Percentiles rank a stretch among this genome's conserved stretches.
Conservation (phyloP, 2,888 invertebrate species). For the Chironomus tentans region DNA sequence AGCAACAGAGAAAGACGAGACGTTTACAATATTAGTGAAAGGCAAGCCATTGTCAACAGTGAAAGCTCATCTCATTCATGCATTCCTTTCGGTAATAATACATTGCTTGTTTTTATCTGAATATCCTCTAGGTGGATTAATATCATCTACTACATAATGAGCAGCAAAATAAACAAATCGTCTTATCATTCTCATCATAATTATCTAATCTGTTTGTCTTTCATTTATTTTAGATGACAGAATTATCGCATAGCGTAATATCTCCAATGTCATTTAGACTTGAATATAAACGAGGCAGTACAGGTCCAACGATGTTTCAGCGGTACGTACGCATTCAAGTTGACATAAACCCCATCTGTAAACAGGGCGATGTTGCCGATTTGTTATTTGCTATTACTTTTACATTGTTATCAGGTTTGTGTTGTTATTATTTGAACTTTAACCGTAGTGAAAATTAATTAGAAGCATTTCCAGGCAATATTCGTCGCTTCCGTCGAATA, state of each 20-base stretch:
- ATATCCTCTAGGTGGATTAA: too few species aligned
- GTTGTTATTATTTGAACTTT: not conserved
- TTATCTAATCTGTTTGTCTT: not conserved
- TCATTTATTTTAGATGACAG: constrained; percentile 66
- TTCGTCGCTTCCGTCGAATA: constrained; percentile 86
- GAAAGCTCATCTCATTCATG: constrained; percentile 96
- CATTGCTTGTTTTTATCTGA: constrained; percentile 2
- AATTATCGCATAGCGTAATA: constrained; percentile 93
- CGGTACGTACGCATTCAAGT: constrained; percentile 93
- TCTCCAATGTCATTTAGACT: constrained; percentile 97
- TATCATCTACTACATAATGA: too few species aligned
- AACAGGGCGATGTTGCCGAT: constrained; percentile 55
- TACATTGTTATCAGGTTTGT: constrained; percentile 79
- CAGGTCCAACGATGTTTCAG: constrained; percentile 93
- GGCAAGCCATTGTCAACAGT: constrained; percentile 94
- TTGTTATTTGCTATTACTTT: constrained; percentile 89
- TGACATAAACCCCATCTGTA: constrained; percentile 75
- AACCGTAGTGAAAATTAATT: not conserved
- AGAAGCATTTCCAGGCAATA: constrained; percentile 59
- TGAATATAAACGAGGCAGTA: constrained; percentile 90
- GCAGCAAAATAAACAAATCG: not conserved
- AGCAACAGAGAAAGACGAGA: constrained; percentile 95
- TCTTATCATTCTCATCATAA: not conserved
- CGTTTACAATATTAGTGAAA: constrained; percentile 91
- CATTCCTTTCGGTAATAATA: constrained; percentile 79